Conservation (phyloP, 92 coral and sea anemone genomes). For the Epizoanthus illoricatus region DNA sequence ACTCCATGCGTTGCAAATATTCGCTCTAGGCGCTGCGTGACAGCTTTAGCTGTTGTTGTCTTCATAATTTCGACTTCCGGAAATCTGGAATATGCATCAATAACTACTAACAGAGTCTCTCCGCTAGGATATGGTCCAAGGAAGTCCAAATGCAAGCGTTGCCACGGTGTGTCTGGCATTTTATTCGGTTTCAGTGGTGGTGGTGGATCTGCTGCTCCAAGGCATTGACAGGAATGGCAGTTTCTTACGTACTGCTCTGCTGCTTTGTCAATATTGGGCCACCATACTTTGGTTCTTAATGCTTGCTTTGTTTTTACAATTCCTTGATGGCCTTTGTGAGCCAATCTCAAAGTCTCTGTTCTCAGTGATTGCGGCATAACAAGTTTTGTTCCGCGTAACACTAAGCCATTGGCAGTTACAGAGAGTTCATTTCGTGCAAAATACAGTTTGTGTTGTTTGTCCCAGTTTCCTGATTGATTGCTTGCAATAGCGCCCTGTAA, state of each 20-base stretch:
- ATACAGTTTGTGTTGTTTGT: slow-evolving; percentile 14
- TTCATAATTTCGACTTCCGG: slow-evolving; percentile 23
- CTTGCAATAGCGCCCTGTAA: slow-evolving; percentile 19
- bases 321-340: slow-evolving; percentile 52
- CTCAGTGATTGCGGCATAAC: slow-evolving; percentile 43
- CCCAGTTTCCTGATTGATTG: slow-evolving; percentile 19
- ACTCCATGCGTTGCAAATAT: slow-evolving; percentile 45
- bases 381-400: slow-evolving; percentile 31
- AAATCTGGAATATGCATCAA: slow-evolving; percentile 28
- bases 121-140: slow-evolving; percentile 45
- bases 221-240: slow-evolving; percentile 49
- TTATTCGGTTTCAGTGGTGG: slow-evolving; percentile 37
- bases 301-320: slow-evolving; percentile 49
- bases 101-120: slow-evolving; percentile 36
- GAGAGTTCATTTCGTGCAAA: slow-evolving; percentile 4
- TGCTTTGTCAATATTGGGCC: slow-evolving; percentile 31
- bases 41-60: slow-evolving; percentile 15
- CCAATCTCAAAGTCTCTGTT: slow-evolving; percentile 37
- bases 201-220: slow-evolving; percentile 51
- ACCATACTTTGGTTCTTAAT: slow-evolving; percentile 43
- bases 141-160: slow-evolving; percentile 40
- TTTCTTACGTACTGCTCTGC: slow-evolving; percentile 36
- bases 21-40: slow-evolving; percentile 12
- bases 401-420: slow-evolving; percentile 20
- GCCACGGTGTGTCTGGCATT: slow-evolving; percentile 42